Evolutionary conservation across 1,140 invertebrate species (phyloP), one percentile per base, ranked within the genome.

Genomic region (Orchestia grillus): DNA sequence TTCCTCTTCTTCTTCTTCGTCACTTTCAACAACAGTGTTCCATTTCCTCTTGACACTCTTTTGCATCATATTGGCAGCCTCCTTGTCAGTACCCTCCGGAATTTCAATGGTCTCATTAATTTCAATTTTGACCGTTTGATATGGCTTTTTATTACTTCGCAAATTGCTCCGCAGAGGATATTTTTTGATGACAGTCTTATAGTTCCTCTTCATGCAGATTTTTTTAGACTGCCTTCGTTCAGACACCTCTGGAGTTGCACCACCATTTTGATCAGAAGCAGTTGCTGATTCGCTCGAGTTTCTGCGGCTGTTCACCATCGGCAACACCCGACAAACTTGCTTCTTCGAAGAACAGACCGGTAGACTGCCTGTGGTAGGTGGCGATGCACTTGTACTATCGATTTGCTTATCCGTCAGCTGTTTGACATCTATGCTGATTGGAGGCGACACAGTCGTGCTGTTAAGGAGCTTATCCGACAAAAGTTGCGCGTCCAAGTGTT

Each of bases 31-130:
- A 42, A 96, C 96, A 44, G 96, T 96, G 95, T 96, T 97, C 96
- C 96, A 97, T 88, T 97, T 97, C 90, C 96, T 96, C 95, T 97
- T 97, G 16, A 97, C 53, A 62, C 96, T 97, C 77, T 96, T 96
- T 42, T 91, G 96, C n/a, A 96, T 94, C 96, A 96, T 95, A 44
- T 45, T 94, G 0, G 92, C 44, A 6, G 92, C 92, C 40, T 88
- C 96, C 6, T 95, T 90, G 42, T 96, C 96, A 62, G 96, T 96
- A 19, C 96, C 96, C n/a, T 96, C 95, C 19, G 96, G 96, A 45
- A 96, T 96, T 88, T 97, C 96, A 41, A 97, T 97, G n/a, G 96
- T 97, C 95, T 97, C 96, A 94, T 97, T 97, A n/a, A 97, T 97
- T 91, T 97, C 96, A 44, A 97, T 97, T 88, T 97, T 96, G 47